phyloP scores from a whole-genome alignment of 2,797 vertebrate genomes.

The Odontamblyopus rebecca region DNA sequence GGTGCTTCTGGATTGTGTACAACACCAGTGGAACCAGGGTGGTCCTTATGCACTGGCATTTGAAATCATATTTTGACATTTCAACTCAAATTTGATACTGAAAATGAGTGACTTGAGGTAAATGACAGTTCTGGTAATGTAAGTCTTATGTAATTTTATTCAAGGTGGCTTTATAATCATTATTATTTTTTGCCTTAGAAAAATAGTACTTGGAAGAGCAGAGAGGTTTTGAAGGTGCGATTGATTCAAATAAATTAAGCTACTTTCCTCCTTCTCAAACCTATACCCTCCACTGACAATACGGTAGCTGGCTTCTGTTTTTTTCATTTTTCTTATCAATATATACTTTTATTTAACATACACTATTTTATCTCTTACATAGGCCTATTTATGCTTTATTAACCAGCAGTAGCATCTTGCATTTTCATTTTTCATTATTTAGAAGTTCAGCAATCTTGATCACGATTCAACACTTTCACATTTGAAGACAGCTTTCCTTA shows the following conservation, averaged over 20 bases:
- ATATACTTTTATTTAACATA: not conserved
- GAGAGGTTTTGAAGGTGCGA: slow-evolving; percentile 26
- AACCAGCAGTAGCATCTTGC: not conserved
- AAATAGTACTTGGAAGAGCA: slow-evolving; percentile 27
- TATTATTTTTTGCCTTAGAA: slow-evolving; percentile 43
- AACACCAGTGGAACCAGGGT: slow-evolving; percentile 66
- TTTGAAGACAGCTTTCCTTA: not conserved
- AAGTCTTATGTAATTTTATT: slow-evolving; percentile 70
- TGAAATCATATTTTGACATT: slow-evolving; percentile 80
- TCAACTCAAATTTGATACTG: not conserved
- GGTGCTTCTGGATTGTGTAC: slow-evolving; percentile 41
- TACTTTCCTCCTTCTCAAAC: not conserved
- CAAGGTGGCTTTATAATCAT: slow-evolving; percentile 24
- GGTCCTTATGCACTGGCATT: slow-evolving; percentile 82
- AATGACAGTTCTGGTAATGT: slow-evolving; percentile 67
- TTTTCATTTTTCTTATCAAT: too few species aligned
- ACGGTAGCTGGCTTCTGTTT: not conserved
- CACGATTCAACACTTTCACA: not conserved
- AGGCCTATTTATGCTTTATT: too few species aligned
- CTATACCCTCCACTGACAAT: not conserved
- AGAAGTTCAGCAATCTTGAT: not conserved
- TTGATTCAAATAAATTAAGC: not conserved
- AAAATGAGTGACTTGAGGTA: slow-evolving; percentile 70
- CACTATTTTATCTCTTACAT: too few species aligned
- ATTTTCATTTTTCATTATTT: not conserved